A percentile compares a stretch with the other conserved stretches of the same genome.
These are phyloP conservation scores for Chelmon rostratus DNA, from an alignment of 2,797 vertebrate genomes.

Conservation along the genomic window DNA sequence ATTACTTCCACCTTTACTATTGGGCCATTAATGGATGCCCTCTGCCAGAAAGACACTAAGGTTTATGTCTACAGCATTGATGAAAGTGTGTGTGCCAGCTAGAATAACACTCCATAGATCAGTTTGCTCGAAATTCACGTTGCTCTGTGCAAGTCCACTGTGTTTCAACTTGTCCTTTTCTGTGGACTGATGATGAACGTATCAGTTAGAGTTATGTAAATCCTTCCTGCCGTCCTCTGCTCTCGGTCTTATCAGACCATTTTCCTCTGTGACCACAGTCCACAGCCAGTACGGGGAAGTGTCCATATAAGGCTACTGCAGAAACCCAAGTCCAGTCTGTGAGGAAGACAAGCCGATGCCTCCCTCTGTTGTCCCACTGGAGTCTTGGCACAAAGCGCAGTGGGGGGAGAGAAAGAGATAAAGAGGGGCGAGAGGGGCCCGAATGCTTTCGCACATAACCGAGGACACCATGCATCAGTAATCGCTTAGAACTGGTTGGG, in stretches of 20 bases:
- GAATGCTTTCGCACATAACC: conserved; percentile 70
- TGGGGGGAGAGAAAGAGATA: conserved; percentile 48
- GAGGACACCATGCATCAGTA: conserved; percentile 81
- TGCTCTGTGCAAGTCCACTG: conserved; percentile 56
- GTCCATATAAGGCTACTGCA: conserved; percentile 76
- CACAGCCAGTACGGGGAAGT: conserved; percentile 44
- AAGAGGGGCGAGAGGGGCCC: conserved; percentile 50
- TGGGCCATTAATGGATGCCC: conserved; percentile 38
- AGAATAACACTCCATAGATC: conserved; percentile 34
- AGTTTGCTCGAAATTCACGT: conserved; percentile 39
- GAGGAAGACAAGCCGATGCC: conserved; percentile 71
- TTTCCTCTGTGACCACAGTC: conserved; percentile 37
- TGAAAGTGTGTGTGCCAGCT: conserved; percentile 58
- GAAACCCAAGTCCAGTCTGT: conserved; percentile 61
- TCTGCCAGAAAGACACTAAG: conserved; percentile 64
- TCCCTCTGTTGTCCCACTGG: conserved; percentile 54
- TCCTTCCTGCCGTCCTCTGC: conserved; percentile 51
- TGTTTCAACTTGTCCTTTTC: conserved; percentile 48
- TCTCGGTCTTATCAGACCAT: conserved; percentile 17
- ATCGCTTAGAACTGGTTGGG: conserved; percentile 70
- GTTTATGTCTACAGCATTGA: conserved; percentile 70
- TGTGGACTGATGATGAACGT: conserved; percentile 35
- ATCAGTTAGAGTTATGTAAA: conserved; percentile 52
- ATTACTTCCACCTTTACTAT: conserved; percentile 40
- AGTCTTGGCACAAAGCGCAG: conserved; percentile 71